Evolutionary conservation across 2,888 invertebrate genomes (phyloP).

Genomic region (Tortricodes alternella): DNA sequence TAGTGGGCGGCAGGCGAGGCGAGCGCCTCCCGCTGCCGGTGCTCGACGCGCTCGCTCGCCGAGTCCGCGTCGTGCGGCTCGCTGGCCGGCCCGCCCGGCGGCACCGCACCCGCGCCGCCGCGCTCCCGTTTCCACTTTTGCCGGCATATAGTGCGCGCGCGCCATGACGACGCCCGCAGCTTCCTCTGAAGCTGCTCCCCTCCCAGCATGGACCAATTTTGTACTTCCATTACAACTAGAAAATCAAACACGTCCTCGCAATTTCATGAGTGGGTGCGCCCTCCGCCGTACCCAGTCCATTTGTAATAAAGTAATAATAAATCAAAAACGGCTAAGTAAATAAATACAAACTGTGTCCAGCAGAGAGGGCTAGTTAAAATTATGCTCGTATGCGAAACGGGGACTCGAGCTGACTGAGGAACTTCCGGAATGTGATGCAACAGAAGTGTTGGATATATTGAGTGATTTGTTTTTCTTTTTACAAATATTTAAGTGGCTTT

Average conservation of each 20-base stretch:
- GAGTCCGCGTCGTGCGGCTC: slow-evolving; percentile 76
- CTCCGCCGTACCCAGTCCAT: slow-evolving; percentile 63
- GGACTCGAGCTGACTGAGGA: slow-evolving; percentile 45
- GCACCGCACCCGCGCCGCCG: slow-evolving; percentile 44
- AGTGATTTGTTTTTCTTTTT: slow-evolving; percentile 70
- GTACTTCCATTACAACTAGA: slow-evolving; percentile 70
- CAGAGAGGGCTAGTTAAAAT: slow-evolving; percentile 43
- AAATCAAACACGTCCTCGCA: slow-evolving; percentile 70
- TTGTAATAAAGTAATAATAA: slow-evolving; percentile 60
- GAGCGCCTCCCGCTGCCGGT: slow-evolving; percentile 72
- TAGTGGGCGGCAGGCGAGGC: slow-evolving; percentile 80
- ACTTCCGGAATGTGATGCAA: slow-evolving; percentile 15
- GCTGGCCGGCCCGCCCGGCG: slow-evolving; percentile 52
- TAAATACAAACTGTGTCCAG: slow-evolving; percentile 52
- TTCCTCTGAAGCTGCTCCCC: slow-evolving; percentile 68
- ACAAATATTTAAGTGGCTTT: slow-evolving; percentile 59
- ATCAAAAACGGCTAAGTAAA: slow-evolving; percentile 53
- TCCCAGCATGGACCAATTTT: slow-evolving; percentile 76
- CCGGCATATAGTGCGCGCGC: slow-evolving; percentile 64
- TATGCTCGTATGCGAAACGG: slow-evolving; percentile 40
- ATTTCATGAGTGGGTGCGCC: slow-evolving; percentile 53
- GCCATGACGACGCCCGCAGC: slow-evolving; percentile 66
- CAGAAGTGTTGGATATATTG: slow-evolving; percentile 53
- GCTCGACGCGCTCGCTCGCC: slow-evolving; percentile 77
- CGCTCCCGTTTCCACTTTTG: slow-evolving; percentile 74